Percentiles rank a stretch among this genome's conserved stretches.
phyloP scores from a whole-genome alignment of 2,113 vertebrate species.

The Oryzias celebensis region DNA sequence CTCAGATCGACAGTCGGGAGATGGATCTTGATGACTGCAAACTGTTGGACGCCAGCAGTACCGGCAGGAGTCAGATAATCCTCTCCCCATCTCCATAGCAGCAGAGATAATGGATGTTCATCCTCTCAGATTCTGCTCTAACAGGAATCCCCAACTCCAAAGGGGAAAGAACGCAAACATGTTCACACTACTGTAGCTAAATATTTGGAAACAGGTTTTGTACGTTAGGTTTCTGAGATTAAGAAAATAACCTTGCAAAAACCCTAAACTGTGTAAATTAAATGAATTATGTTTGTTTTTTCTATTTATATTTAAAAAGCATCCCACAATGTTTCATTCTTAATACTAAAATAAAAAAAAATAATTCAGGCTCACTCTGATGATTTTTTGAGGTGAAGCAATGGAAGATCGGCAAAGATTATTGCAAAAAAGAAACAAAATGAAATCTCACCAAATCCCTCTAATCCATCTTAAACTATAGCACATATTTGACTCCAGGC shows the following conservation, averaged over 20 bases:
- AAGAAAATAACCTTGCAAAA: no score
- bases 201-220: conserved; percentile 5
- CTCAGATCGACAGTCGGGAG: conserved; percentile 64
- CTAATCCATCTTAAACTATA: conserved; percentile 25
- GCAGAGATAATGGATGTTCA: conserved; percentile 62
- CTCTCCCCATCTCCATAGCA: conserved; percentile 50
- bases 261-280: no score
- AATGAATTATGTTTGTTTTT: no score
- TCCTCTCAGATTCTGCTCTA: conserved; percentile 47
- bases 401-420: conserved; percentile 48
- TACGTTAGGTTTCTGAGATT: not conserved
- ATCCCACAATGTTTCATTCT: no score
- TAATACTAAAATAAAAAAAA: no score
- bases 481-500: conserved; percentile 16
- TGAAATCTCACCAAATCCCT: conserved; percentile 30
- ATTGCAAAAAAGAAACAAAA: conserved; percentile 34
- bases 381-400: conserved; percentile 12
- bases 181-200: conserved; percentile 11
- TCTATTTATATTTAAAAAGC: no score
- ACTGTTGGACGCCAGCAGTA: conserved; percentile 58
- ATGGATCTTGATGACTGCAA: conserved; percentile 72
- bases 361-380: conserved; percentile 10
- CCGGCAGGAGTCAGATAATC: conserved; percentile 69
- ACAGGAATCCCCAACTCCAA: conserved; percentile 36
- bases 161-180: conserved; percentile 19